A percentile compares a stretch with the other conserved stretches of the same genome.
These are phyloP conservation scores for Platyrinchus mystaceus DNA, from an alignment of 2,797 vertebrate genomes.

Conservation along the genomic window DNA sequence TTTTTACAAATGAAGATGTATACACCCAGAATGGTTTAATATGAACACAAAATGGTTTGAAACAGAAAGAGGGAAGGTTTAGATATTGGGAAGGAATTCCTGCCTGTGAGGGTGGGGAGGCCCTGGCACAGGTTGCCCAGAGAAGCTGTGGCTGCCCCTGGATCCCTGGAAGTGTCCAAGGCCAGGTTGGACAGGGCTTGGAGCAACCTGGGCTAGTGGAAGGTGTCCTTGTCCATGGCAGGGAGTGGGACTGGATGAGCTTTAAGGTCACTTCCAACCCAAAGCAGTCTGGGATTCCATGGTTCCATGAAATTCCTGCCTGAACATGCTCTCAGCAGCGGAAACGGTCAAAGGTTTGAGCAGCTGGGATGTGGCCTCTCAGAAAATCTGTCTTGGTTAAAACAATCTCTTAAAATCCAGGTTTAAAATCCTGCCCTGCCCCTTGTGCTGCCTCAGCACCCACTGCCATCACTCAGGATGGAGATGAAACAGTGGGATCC, in stretches of 20 bases:
- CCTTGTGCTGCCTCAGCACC: not conserved
- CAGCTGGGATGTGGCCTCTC: not conserved
- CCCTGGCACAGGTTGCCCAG: not conserved
- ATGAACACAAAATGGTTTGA: not conserved
- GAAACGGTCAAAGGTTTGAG: not conserved
- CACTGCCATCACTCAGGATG: not conserved
- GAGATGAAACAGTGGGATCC: not conserved
- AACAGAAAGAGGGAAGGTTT: not conserved
- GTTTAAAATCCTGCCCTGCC: not conserved
- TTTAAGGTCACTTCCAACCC: not conserved
- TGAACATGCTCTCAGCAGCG: not conserved
- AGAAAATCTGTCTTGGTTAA: not conserved
- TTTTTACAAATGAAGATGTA: not conserved
- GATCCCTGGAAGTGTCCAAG: not conserved
- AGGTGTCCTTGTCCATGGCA: not conserved
- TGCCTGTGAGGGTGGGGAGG: not conserved
- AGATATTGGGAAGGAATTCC: not conserved
- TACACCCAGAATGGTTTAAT: not conserved
- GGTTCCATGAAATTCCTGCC: not conserved
- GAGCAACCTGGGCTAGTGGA: not conserved
- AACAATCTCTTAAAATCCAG: not conserved
- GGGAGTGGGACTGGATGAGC: not conserved
- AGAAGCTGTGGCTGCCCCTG: not conserved
- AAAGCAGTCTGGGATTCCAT: not conserved
- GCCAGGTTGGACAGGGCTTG: not conserved